Evolutionary conservation across 2,888 invertebrate genomes (phyloP), one percentile per base, ranked within the genome.

Genomic region (Chrysina gloriosa): DNA sequence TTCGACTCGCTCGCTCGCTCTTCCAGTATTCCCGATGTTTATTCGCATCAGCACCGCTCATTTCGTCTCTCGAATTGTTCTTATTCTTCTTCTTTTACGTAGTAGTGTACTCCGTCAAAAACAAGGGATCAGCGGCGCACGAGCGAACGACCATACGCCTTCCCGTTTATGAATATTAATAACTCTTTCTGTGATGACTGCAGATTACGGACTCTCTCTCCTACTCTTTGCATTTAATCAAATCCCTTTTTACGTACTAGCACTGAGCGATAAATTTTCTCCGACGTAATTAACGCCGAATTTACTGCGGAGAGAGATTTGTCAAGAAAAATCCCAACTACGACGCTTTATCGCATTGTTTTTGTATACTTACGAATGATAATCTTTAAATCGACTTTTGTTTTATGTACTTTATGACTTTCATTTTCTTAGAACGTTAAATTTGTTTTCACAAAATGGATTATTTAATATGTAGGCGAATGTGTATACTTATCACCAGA

Each of bases 141-240:
- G 42, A 39, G 19, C 63, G 70, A 64, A 73, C 74, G n/a, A 77
- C 75, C 76, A 77, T 76, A 75, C 77, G 77, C 77, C 74, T 74
- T 75, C 72, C 72, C 74, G 77, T 80, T 80, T 80, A 81, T 81
- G 81, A 81, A 81, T 81, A 81, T 81, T 81, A 81, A 81, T 81
- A 79, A 77, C 77, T 74, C 73, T 73, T 72, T 48, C 67, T 48
- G 42, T 27, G 67, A 67, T 56, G 74, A 73, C 72, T 52, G 63
- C 56, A 68, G 69, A 68, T 56, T 64, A 56, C 39, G 16, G 36
- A 29, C 58, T 42, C 27, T 27, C 7, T 42, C 58, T 42, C 25
- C 29, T 61, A 39, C 42, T 42, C 23, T 64, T n/a, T 52, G 39
- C 64, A 50, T 64, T 64, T 64, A 64, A 64, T 64, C 64, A 52